Evolutionary conservation across 2,797 vertebrate genomes (phyloP), one percentile per base, ranked within the genome.

Genomic region (Rachycentron canadum): DNA sequence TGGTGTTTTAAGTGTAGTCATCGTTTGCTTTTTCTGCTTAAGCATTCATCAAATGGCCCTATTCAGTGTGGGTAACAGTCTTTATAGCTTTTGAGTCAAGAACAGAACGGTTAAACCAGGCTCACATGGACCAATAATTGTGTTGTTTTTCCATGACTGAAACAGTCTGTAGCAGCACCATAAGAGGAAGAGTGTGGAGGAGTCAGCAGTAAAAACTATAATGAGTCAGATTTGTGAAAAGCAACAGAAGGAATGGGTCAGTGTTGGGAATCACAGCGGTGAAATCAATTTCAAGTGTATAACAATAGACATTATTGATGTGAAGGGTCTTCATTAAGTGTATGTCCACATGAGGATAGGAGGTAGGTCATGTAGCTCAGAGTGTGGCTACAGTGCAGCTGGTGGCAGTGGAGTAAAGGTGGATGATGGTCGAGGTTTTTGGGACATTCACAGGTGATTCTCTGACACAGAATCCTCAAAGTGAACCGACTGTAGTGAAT

Each of bases 11-110:
- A 76, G 49, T 79, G 53, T 19, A 43, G 59, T 60, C 58, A n/a
- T 83, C 40, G 26, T 84, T 81, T 83, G 28, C 67, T 72, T 73
- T 73, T 50, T 77, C 36, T 52, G 23, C 59, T 75, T 43, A 79
- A 78, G 70, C 45, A 63, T 77, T 79, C 41, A 71, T 79, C 72
- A 84, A 59, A 82, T 74, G 43, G 25, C n/a, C 61, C 11, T 10
- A 43, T 72, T 82, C 60, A 50, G 12, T 72, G 25, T 69, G 49
- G 56, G 50, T 64, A 50, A 52, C 32, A 23, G 19, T 40, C 61
- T 64, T 74, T 2, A 53, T 62, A 41, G 72, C 17, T 69, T 77
- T 78, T 12, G 57, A 73, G 58, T 79, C 36, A 47, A 45, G 50
- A 68, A 32, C 26, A 56, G 28, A 66, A 12, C 25, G 16, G 50